Percentiles rank a stretch among this genome's conserved stretches.
Conservation (phyloP, 2,888 invertebrate genomes). For the Ormyrus thymus region DNA sequence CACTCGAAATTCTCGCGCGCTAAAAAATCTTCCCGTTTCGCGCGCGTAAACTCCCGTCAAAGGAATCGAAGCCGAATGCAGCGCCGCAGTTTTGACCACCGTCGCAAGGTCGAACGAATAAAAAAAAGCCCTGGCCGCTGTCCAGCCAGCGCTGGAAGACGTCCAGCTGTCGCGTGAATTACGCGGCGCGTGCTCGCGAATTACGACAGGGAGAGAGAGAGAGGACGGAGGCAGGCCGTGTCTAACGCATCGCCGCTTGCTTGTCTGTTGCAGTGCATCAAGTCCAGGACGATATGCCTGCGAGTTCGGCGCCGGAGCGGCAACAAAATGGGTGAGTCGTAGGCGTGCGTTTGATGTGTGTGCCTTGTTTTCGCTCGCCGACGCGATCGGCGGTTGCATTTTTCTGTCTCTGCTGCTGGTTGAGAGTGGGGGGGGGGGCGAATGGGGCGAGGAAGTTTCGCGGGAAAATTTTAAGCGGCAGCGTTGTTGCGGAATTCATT, state of each 20-base stretch:
- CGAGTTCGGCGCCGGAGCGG: slow-evolving; percentile 93
- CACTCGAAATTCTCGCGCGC: too few species aligned
- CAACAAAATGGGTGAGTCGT: slow-evolving; percentile 88
- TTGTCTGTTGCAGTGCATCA: slow-evolving; percentile 87
- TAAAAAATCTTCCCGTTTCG: too few species aligned
- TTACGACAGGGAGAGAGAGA: too few species aligned
- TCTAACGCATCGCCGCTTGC: slow-evolving; percentile 1
- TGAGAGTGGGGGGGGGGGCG: too few species aligned
- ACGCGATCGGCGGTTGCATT: background rate
- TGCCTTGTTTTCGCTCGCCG: background rate
- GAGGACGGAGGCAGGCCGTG: background rate
- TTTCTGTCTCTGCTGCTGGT: background rate
- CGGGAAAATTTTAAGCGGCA: too few species aligned
- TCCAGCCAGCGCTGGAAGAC: slow-evolving; percentile 11
- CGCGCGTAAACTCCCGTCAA: too few species aligned
- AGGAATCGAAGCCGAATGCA: too few species aligned
- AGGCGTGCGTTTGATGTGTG: background rate
- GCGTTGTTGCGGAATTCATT: too few species aligned
- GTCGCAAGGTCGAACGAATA: too few species aligned
- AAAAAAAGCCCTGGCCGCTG: background rate
- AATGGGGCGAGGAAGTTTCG: too few species aligned
- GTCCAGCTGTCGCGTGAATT: slow-evolving; percentile 34
- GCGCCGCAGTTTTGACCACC: too few species aligned
- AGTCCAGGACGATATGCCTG: slow-evolving; percentile 95
- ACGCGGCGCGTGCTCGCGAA: background rate